These are phyloP conservation scores for Capromys pilorides DNA, from an alignment of 2,797 vertebrate species.

Conservation along the genomic window DNA sequence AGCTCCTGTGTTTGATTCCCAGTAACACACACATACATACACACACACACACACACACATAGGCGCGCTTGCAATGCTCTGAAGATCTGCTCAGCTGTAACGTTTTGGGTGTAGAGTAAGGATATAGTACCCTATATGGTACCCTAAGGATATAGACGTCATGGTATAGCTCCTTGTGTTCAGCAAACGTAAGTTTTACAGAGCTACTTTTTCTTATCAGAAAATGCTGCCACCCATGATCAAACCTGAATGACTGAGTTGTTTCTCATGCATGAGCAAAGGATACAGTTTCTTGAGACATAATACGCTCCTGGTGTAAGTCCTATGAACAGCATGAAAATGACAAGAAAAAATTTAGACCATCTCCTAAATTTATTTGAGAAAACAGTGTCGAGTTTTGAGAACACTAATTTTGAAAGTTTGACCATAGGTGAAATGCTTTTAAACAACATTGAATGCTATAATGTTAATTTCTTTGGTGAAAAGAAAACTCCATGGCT, in stretches of 20 bases:
- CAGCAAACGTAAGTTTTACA: background rate
- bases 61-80: background rate
- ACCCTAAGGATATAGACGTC: background rate
- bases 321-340: background rate
- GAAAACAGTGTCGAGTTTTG: too few relatives aligned
- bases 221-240: too few relatives aligned
- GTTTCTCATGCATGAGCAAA: background rate
- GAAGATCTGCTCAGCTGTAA: background rate
- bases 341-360: background rate
- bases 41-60: background rate
- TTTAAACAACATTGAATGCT: background rate
- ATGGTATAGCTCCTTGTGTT: background rate
- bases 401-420: background rate
- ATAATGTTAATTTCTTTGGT: background rate
- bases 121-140: too few relatives aligned
- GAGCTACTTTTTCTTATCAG: background rate
- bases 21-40: background rate
- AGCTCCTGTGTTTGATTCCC: background rate
- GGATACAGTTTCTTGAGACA: background rate
- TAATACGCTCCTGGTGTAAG: background rate
- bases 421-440: background rate
- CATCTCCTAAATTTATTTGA: background rate
- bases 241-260: background rate
- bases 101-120: background rate
- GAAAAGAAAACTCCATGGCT: background rate